phyloP scores from a whole-genome alignment of 1,140 invertebrate species.

The Diachasmimorpha longicaudata region DNA sequence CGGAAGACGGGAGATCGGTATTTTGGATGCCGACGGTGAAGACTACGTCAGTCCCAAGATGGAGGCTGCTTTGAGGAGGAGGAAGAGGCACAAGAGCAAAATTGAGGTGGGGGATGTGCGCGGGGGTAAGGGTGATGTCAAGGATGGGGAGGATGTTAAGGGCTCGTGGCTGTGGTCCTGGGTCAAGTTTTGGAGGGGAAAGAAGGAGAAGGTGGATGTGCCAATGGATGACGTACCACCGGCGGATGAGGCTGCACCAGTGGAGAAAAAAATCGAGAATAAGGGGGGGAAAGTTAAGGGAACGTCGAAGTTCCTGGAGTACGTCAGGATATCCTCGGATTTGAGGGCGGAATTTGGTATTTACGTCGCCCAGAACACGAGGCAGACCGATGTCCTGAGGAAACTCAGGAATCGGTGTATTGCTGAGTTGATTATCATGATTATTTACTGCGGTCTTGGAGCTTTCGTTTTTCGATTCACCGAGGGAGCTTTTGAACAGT shows the following conservation, averaged over 20 bases:
- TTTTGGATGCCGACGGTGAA: conserved; percentile 43
- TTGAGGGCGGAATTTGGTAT: conserved; percentile 49
- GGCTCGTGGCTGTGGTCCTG: conserved; percentile 6
- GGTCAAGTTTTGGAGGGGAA: not conserved
- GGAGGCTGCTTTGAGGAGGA: conserved; percentile 34
- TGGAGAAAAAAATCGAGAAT: not conserved
- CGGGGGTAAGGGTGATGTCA: not conserved
- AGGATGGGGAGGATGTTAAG: not conserved
- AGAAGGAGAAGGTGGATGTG: not conserved
- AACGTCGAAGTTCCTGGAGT: conserved; percentile 37
- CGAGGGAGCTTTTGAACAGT: conserved; percentile 82
- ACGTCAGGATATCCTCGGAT: conserved; percentile 42
- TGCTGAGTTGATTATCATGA: conserved; percentile 68
- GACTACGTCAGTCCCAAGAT: conserved; percentile 37
- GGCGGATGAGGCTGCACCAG: too few species aligned
- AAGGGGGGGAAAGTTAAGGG: not conserved
- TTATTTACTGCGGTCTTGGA: conserved; percentile 79
- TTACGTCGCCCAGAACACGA: conserved; percentile 62
- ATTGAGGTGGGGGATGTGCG: conserved; percentile 16
- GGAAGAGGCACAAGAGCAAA: conserved; percentile 25
- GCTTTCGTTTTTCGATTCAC: conserved; percentile 79
- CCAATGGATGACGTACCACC: not conserved
- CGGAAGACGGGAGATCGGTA: conserved; percentile 39
- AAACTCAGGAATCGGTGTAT: conserved; percentile 72
- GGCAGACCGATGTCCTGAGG: conserved; percentile 64